Base-by-base conservation (phyloP, 2,113 vertebrate genomes). In the Pontoporia blainvillei region DNA sequence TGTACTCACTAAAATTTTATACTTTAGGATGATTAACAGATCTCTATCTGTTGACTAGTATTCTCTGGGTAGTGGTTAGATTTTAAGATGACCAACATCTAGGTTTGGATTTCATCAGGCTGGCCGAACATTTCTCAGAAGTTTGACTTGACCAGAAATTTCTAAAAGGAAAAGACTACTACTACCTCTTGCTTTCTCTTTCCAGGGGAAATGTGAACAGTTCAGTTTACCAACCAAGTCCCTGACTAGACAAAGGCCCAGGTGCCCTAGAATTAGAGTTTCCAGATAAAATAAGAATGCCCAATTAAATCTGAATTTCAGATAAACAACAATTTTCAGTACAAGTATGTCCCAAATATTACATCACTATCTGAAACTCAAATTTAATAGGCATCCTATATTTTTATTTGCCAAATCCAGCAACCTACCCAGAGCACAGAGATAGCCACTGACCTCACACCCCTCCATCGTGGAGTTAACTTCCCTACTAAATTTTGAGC, bases 51-150 rank as follows among this genome's bases (percentile, higher is more conserved):
- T 75, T 72, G 36, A 59, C 17, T 39, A 29, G 14, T 27, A 34
- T 67, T 83, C 83, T 75, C 27, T 61, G 41, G 46, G 20, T 46
- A 39, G 49, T 10, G 5, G 27, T 88, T 67, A 88, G 46, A 75
- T 87, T 75, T 92, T 57, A 87, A 92, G 44, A 54, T 81, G 64
- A 91, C 52, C 94, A 91, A 79, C 29, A 86, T 64, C 54, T 87
- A 87, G 36, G 46, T 88, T 82, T 92, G 59, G 57, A 61, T 88
- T 92, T 73, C 39, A 83, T 83, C 39, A 92, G 73, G 11, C 54
- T 91, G 44, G 29, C 11, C 39, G 59, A 66, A 82, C 61, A 75
- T 57, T 46, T 59, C 39, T 67, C 39, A 83, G 46, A 31, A 82
- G 49, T 39, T 75, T 92, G 59, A 88, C 59, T 31, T 86, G 44